A percentile compares a stretch with the other conserved stretches of the same genome.
These are phyloP conservation scores for Pipistrellus pygmaeus DNA, from an alignment of 2,797 vertebrate genomes.

Conservation along the genomic window DNA sequence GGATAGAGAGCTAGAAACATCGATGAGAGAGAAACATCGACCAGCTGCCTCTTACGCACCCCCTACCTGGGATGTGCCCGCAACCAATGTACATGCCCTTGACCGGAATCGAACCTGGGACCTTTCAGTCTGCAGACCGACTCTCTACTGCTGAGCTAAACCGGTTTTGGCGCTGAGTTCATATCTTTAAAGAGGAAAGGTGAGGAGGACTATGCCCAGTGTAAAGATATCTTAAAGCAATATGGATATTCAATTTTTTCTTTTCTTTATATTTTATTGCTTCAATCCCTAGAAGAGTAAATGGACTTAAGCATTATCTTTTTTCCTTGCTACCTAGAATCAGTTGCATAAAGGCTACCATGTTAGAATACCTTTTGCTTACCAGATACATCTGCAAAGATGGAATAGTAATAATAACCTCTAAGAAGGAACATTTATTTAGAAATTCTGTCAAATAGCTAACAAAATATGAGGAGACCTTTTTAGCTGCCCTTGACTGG, in stretches of 20 bases:
- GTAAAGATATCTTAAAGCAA: neutral
- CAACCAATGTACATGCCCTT: too few species aligned
- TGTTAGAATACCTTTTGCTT: slow-evolving; percentile 19
- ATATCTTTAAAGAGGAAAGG: slow-evolving; percentile 32
- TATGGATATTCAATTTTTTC: neutral
- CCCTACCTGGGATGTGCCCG: too few species aligned
- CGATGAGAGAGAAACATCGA: too few species aligned
- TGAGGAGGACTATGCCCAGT: neutral
- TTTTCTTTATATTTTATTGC: neutral
- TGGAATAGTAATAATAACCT: neutral
- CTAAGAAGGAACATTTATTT: neutral
- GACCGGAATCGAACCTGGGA: too few species aligned
- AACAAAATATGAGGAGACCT: neutral
- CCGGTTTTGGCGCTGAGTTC: neutral
- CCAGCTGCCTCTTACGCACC: too few species aligned
- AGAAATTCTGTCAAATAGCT: slow-evolving; percentile 15
- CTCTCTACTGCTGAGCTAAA: too few species aligned
- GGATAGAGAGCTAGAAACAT: too few species aligned
- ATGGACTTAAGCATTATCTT: neutral
- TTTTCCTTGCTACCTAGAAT: neutral
- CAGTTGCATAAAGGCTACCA: neutral
- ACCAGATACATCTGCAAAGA: neutral
- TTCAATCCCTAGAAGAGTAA: neutral
- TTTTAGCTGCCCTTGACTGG: neutral
- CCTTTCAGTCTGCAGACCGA: too few species aligned